phyloP scores from a whole-genome alignment of 2,888 invertebrate species.

The Watsonalla binaria region DNA sequence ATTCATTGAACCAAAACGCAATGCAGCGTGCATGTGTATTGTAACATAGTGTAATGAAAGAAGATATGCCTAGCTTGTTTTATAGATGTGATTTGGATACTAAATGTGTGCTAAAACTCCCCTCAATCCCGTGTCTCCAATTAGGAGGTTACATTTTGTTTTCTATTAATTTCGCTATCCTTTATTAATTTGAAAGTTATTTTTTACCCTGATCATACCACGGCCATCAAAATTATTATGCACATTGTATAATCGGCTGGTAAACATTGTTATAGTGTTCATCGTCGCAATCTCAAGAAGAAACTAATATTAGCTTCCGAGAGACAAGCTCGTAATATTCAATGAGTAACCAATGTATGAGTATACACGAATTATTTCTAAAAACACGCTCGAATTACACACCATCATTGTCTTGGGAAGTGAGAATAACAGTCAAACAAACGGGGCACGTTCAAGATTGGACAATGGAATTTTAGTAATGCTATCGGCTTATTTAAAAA shows the following conservation, averaged over 20 bases:
- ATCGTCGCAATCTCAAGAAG: conserved; percentile 20
- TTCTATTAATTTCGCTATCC: conserved; percentile 33
- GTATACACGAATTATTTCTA: conserved; percentile 72
- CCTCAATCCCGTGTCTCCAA: conserved; percentile 62
- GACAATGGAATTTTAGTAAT: conserved; percentile 72
- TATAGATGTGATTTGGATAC: conserved; percentile 67
- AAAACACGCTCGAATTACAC: conserved; percentile 69
- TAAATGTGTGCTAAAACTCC: conserved; percentile 64
- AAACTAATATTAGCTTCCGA: conserved; percentile 32
- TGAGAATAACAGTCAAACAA: conserved; percentile 43
- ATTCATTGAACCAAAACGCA: conserved; percentile 76
- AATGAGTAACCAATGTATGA: conserved; percentile 36
- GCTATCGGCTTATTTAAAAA: conserved; percentile 59
- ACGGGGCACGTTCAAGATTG: conserved; percentile 57
- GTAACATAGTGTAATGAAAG: conserved; percentile 69
- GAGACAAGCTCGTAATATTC: conserved; percentile 33
- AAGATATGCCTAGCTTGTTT: conserved; percentile 72
- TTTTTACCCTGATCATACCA: conserved; percentile 29
- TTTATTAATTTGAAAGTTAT: conserved; percentile 30
- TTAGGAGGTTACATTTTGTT: conserved; percentile 46
- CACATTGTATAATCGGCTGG: conserved; percentile 49
- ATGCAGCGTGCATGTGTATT: conserved; percentile 76
- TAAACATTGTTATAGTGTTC: conserved; percentile 25
- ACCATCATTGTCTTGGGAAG: conserved; percentile 71
- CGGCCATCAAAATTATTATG: conserved; percentile 17